phyloP scores from a whole-genome alignment of 2,888 invertebrate species.

The Cosmia pyralina region DNA sequence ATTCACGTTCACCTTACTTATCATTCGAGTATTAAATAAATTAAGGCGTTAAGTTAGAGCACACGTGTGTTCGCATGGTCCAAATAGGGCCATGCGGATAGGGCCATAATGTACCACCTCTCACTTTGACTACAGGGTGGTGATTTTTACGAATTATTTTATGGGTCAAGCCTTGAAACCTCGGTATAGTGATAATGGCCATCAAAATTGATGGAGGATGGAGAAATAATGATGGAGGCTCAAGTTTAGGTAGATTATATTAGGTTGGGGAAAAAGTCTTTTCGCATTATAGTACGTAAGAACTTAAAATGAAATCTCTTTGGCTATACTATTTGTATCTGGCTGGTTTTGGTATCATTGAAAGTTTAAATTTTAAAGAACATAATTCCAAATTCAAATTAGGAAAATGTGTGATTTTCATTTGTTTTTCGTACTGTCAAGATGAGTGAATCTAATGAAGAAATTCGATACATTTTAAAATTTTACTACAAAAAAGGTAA shows the following conservation, averaged over 20 bases:
- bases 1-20: constrained; percentile 49
- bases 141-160: neutral
- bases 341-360: too few species aligned
- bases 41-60: constrained; percentile 32
- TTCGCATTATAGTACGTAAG: too few species aligned
- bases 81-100: constrained; percentile 65
- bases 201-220: neutral
- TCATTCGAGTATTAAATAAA: constrained; percentile 32
- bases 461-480: too few species aligned
- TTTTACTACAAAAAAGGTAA: too few species aligned
- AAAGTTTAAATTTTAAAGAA: too few species aligned
- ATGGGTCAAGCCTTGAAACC: neutral
- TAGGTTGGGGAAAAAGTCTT: too few species aligned
- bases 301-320: too few species aligned
- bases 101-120: constrained; percentile 50
- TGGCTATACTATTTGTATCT: too few species aligned
- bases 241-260: neutral
- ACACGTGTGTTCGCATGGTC: constrained; percentile 66
- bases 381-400: too few species aligned
- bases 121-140: constrained; percentile 58
- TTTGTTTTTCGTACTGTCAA: too few species aligned
- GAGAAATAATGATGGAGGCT: neutral
- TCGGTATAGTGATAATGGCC: neutral
- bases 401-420: too few species aligned
- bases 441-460: too few species aligned